phyloP scores from a whole-genome alignment of 2,113 vertebrate genomes.

The Ciconia stormi region DNA sequence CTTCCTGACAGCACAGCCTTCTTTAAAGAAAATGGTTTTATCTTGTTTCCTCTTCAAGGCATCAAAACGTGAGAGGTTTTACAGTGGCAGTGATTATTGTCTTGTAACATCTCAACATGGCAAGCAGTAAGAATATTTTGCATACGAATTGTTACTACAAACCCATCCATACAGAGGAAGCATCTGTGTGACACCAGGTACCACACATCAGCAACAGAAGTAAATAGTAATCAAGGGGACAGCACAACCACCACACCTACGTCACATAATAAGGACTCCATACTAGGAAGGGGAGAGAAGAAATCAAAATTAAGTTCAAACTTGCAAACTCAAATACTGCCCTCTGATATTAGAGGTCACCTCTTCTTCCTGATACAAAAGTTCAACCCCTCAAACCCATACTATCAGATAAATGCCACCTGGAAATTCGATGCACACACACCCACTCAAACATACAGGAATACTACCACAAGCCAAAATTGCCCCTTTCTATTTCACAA shows the following conservation, averaged over 20 bases:
- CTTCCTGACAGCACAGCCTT: neutral
- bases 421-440: rapidly evolving
- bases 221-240: neutral
- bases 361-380: neutral
- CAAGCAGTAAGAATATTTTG: neutral
- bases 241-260: neutral
- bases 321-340: neutral
- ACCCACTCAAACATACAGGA: too few species aligned
- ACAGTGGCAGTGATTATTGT: neutral
- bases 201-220: neutral
- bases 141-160: neutral
- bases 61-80: neutral
- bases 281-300: neutral
- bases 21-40: neutral
- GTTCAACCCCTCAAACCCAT: neutral
- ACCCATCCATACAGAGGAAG: neutral
- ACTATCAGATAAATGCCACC: neutral
- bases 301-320: neutral
- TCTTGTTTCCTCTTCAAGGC: neutral
- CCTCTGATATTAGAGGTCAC: neutral
- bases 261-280: rapidly evolving
- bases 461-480: neutral
- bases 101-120: neutral
- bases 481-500: neutral
- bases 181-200: neutral